Evolutionary conservation across 2,113 vertebrate species (phyloP), one percentile per base, ranked within the genome.

Genomic region (Colossoma macropomum): DNA sequence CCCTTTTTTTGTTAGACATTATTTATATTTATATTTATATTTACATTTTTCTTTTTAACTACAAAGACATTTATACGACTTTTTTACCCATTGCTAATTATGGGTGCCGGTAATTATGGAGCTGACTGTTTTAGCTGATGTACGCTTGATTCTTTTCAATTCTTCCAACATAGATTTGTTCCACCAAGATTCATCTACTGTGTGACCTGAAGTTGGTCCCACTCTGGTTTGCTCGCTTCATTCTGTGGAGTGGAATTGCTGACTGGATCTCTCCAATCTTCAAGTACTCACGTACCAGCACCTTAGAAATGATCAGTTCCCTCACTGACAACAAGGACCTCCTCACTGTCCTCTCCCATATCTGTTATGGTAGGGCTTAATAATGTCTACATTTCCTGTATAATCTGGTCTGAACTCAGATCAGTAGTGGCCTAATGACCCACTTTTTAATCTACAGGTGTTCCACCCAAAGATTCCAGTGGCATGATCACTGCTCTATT

Each of bases 261-360:
- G 69, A 80, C 69, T n/a, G 56, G n/a, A 80, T 80, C 25, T 80
- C 79, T 6, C 79, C 79, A 30, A 23, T 71, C 38, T 80, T 71
- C 9, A 70, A 13, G 28, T 72, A 60, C 34, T 80, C 66, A 0
- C 27, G 59, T 30, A 75, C 28, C 45, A 75, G 80, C 28, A 66
- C 71, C 25, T n/a, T 59, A 13, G 60, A 81, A 28, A 11, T 75
- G 27, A 16, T 65, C 15, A 25, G 63, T 13, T 38, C 80, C 60
- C 41, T 81, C 19, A 75, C 71, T 21, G 63, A 19, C 30, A 48
- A 82, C 80, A 9, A 45, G 3, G 80, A 82, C 30, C 63, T 82
- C 23, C 30, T 56, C 10, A 56, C 32, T 0, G 48, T 76, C 0
- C 73, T 82, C 10, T 54, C 60, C 4, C 50, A 59, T 12, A 28